phyloP scores from a whole-genome alignment of 2,797 vertebrate genomes.

The Notolabrus celidotus region DNA sequence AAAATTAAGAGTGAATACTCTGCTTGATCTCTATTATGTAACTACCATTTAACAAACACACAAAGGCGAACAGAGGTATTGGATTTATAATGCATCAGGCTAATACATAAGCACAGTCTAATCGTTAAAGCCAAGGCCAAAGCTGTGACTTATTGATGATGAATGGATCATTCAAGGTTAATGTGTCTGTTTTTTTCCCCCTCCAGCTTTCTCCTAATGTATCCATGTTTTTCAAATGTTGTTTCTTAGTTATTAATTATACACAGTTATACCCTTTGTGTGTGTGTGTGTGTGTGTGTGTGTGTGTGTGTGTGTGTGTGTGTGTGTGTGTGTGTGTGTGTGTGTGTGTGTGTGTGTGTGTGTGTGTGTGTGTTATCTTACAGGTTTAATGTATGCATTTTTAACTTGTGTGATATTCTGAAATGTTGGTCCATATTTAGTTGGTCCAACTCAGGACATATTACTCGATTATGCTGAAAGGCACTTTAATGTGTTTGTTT shows the following conservation, averaged over 20 bases:
- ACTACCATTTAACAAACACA: constrained; percentile 54
- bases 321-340: too few species aligned
- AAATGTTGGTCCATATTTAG: too few species aligned
- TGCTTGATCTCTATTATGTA: constrained; percentile 67
- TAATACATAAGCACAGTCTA: constrained; percentile 58
- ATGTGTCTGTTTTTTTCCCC: constrained; percentile 39
- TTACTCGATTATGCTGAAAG: too few species aligned
- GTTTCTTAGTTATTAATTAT: not conserved
- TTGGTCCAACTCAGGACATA: too few species aligned
- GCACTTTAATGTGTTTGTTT: too few species aligned
- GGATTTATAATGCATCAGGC: constrained; percentile 71
- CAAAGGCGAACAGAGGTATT: constrained; percentile 49
- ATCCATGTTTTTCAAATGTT: constrained; percentile 15
- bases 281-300: too few species aligned
- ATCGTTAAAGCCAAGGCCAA: constrained; percentile 71
- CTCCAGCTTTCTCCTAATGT: constrained; percentile 2
- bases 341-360: too few species aligned
- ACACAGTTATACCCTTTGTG: too few species aligned
- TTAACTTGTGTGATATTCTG: too few species aligned
- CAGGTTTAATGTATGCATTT: too few species aligned
- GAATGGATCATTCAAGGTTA: constrained; percentile 60
- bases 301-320: too few species aligned
- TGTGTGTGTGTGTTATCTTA: too few species aligned
- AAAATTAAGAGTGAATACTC: constrained; percentile 69
- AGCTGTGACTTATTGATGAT: constrained; percentile 73